Base-by-base conservation (phyloP, 2,113 vertebrate species). In the Cepphus grylle region DNA sequence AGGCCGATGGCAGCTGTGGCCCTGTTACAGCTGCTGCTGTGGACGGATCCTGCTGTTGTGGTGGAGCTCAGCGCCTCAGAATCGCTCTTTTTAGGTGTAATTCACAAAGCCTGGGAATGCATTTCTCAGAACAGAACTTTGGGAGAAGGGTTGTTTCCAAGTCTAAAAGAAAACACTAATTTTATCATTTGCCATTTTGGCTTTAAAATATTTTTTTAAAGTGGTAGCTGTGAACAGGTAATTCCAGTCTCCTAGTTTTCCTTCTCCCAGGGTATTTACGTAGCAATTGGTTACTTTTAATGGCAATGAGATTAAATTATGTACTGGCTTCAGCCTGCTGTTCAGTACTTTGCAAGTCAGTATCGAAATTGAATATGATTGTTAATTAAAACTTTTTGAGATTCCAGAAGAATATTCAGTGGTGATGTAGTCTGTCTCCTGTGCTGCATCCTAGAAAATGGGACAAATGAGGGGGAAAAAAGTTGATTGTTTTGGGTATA, bases 301-400 rank as follows among this genome's bases (percentile, higher is more conserved):
- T 72, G 73, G 90, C 70, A 70, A 56, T 47, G 81, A 81, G 52
- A 84, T 74, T 78, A 73, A 84, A 27, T 94, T 80, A 74, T 30
- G 23, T 22, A 1, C 89, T 89, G 91, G 49, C 59, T 94, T 94
- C 86, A 92, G 72, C 71, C 45, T 88, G 94, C 89, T 81, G 52
- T 47, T 92, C 66, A 15, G 42, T 55, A 29, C 85, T 71, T 49
- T 30, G 59, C 63, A 70, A 91, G 47, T 49, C 72, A 38, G 49
- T 19, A 61, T 34, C 84, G 73, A 55, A 45, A 66, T 85, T 89
- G 91, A 84, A 83, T 83, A 16, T 17, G 17, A 63, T 81, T 71
- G 55, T 94, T 95, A 90, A 90, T 90, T 82, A 94, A 90, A 93
- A 45, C 53, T 56, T 16, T 23, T 40, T 34, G 45, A 87, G 61